Evolutionary conservation across 1,140 invertebrate genomes (phyloP).

Genomic region (Probaryconus sp.): DNA sequence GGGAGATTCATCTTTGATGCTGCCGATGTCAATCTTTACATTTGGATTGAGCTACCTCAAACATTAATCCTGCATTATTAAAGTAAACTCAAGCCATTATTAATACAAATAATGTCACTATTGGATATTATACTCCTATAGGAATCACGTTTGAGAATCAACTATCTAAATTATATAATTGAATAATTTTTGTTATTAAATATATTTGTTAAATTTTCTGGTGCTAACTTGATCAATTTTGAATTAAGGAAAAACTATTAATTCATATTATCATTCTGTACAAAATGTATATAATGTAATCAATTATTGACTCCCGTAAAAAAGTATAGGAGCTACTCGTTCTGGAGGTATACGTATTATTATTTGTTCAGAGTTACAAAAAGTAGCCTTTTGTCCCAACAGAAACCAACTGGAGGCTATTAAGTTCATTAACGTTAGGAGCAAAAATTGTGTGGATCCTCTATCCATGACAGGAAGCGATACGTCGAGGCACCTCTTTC

Average conservation of each 20-base stretch:
- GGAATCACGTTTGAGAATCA: too few species aligned
- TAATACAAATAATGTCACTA: background rate
- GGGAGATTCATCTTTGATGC: slow-evolving; percentile 65
- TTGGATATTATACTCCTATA: too few species aligned
- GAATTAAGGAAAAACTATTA: too few species aligned
- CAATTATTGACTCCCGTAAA: too few species aligned
- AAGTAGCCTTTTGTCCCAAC: slow-evolving; percentile 20
- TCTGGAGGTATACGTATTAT: too few species aligned
- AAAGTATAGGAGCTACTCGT: too few species aligned
- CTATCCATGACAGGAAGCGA: slow-evolving; percentile 53
- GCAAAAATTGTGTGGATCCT: slow-evolving; percentile 33
- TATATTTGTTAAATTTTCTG: too few species aligned
- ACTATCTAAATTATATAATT: too few species aligned
- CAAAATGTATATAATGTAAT: too few species aligned
- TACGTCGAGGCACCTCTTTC: slow-evolving; percentile 7
- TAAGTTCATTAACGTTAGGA: slow-evolving; percentile 32
- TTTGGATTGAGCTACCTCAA: slow-evolving; percentile 19
- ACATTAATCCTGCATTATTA: slow-evolving; percentile 16
- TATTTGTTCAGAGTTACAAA: background rate
- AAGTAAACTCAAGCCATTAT: slow-evolving; percentile 20
- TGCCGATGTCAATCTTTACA: slow-evolving; percentile 68
- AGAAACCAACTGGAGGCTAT: slow-evolving; percentile 22
- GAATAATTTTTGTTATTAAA: too few species aligned
- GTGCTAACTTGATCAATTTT: too few species aligned
- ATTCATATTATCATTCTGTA: too few species aligned